Evolutionary conservation across 2,888 invertebrate genomes (phyloP), one percentile per base, ranked within the genome.

Genomic region (Standfussiana lucernea): DNA sequence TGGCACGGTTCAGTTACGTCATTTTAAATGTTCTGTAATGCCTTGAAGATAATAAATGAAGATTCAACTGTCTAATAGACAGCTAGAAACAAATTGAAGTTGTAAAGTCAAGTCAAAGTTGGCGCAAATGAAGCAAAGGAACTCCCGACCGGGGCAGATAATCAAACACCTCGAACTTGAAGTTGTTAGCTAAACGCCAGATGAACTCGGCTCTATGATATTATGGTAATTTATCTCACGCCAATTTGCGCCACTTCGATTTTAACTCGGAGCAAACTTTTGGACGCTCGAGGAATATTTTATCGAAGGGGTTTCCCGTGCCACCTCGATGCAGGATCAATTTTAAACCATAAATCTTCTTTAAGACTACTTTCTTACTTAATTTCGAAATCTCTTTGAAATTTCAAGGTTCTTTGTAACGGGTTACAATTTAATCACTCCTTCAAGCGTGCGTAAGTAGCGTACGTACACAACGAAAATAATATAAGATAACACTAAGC

Each of bases 161-260:
- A 96, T 96, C 95, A 96, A 95, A 94, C 94, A 93, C 89, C 90
- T 93, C 86, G 82, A 91, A 92, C 91, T 85, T 84, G 86, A 95
- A 95, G 93, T 95, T 95, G 90, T 84, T 90, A 94, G 96, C 95
- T 96, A 96, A 96, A 95, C 94, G 95, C 89, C 93, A 96, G 96
- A 96, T 96, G 95, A 96, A 96, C 95, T 95, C 93, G 89, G 90
- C 91, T 94, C 93, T 94, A 91, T 92, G 91, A 95, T 94, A 93
- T 96, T 96, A 96, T 95, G 95, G 94, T 95, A 96, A 96, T 96
- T 96, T 96, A 96, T 96, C 93, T 93, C 93, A 92, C 92, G 93
- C 91, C 94, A 95, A 96, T 94, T 96, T 95, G 93, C 90, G 89
- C 92, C 91, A 92, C 92, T 93, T 95, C 94, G 93, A 93, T 94